These are phyloP conservation scores for Drosophila mulleri DNA, from an alignment of 2,888 invertebrate genomes.

Conservation along the genomic window DNA sequence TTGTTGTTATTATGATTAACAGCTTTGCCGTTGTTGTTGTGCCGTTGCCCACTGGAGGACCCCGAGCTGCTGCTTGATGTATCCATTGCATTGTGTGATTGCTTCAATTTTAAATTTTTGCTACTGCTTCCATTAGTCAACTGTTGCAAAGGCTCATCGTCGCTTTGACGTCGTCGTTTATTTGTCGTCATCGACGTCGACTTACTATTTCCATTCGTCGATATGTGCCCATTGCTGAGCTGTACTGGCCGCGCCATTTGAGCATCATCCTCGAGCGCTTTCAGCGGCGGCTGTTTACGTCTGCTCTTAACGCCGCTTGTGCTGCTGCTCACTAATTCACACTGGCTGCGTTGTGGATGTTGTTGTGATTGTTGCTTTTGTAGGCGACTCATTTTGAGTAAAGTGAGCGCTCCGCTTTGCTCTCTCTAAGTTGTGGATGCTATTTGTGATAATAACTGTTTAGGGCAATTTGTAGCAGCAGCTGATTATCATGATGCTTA, in stretches of 20 bases:
- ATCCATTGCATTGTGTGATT: conserved; percentile 39
- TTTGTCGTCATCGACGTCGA: background rate
- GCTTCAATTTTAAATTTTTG: conserved; percentile 50
- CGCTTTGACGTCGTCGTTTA: conserved; percentile 35
- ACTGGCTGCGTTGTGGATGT: conserved; percentile 33
- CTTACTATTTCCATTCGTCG: conserved; percentile 43
- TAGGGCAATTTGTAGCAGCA: conserved; percentile 34
- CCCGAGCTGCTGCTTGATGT: conserved; percentile 21
- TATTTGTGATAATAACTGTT: conserved; percentile 45
- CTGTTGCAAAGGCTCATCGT: conserved; percentile 19
- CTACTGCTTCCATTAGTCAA: conserved; percentile 53
- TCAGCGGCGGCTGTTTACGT: conserved; percentile 35
- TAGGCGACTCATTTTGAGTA: conserved; percentile 54
- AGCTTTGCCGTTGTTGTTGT: conserved; percentile 49
- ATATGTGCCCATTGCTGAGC: conserved; percentile 56
- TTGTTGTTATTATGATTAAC: conserved; percentile 47
- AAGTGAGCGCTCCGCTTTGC: background rate
- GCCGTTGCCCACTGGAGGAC: conserved; percentile 39
- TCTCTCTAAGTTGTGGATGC: conserved; percentile 8
- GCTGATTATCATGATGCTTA: conserved; percentile 51
- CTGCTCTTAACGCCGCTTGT: conserved; percentile 32
- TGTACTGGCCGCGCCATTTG: conserved; percentile 27
- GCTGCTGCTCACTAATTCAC: conserved; percentile 40
- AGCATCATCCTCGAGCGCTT: conserved; percentile 14
- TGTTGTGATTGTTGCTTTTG: conserved; percentile 44